phyloP scores from a whole-genome alignment of 2,797 vertebrate species.

The Miichthys miiuy region DNA sequence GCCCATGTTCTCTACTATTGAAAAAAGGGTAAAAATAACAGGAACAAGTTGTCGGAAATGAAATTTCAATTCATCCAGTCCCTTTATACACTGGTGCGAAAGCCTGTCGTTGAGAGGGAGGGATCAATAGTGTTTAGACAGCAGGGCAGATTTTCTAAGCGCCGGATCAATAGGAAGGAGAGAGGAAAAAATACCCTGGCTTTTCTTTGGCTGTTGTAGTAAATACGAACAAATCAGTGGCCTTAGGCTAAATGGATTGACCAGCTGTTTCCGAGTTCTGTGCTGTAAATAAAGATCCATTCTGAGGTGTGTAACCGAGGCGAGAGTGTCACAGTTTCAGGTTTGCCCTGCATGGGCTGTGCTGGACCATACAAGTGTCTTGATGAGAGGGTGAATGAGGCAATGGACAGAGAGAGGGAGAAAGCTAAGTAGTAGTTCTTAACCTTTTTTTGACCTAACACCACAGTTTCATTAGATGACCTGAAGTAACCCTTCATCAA shows the following conservation, averaged over 20 bases:
- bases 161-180: constrained; percentile 92
- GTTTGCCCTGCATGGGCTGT: constrained; percentile 53
- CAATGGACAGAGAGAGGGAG: constrained; percentile 19
- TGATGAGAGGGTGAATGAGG: constrained; percentile 45
- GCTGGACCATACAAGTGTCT: constrained; percentile 61
- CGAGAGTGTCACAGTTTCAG: constrained; percentile 69
- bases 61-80: constrained; percentile 96
- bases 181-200: constrained; percentile 89
- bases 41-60: constrained; percentile 95
- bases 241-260: constrained; percentile 95
- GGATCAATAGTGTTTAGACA: constrained; percentile 97
- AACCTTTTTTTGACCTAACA: neutral
- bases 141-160: constrained; percentile 94
- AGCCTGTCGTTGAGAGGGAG: constrained; percentile 88
- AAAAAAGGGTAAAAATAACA: constrained; percentile 89
- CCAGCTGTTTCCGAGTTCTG: constrained; percentile 89
- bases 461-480: neutral
- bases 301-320: constrained; percentile 84
- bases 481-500: neutral
- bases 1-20: constrained; percentile 82
- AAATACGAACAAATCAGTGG: constrained; percentile 93
- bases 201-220: constrained; percentile 90
- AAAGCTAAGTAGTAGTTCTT: neutral
- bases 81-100: constrained; percentile 91
- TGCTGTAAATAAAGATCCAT: constrained; percentile 90